phyloP scores from a whole-genome alignment of 2,888 invertebrate species.

The Trichopoda pennipes region DNA sequence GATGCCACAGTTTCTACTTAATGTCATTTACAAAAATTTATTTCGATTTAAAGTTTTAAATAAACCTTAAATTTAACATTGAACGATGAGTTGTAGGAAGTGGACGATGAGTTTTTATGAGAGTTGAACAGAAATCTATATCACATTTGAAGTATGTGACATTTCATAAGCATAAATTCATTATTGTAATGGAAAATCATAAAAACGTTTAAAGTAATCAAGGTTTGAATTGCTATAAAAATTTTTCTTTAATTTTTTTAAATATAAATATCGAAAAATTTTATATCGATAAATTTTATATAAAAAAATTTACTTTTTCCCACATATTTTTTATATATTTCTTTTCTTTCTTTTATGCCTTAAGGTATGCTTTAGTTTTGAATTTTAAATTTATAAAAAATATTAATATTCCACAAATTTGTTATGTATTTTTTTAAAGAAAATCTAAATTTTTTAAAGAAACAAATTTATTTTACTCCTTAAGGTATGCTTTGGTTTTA shows the following conservation, averaged over 20 bases:
- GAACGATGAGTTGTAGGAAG: background rate
- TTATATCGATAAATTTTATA: too few species aligned
- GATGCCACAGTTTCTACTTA: constrained; percentile 36
- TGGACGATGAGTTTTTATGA: constrained; percentile 21
- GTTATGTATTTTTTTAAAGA: too few species aligned
- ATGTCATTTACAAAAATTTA: constrained; percentile 51
- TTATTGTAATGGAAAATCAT: background rate
- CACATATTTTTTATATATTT: too few species aligned
- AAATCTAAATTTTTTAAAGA: too few species aligned
- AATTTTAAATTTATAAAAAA: background rate
- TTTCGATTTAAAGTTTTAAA: background rate
- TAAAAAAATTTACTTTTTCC: too few species aligned
- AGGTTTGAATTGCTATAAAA: background rate
- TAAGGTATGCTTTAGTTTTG: background rate
- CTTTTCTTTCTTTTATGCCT: background rate
- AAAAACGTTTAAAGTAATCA: background rate
- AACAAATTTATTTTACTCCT: too few species aligned
- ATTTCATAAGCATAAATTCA: background rate
- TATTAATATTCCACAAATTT: too few species aligned
- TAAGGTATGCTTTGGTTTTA: too few species aligned
- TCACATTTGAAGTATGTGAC: background rate
- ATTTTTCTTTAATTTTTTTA: too few species aligned
- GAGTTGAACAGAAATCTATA: constrained; percentile 5
- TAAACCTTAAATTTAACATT: constrained; percentile 10
- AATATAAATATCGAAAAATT: too few species aligned